Base-by-base conservation (phyloP, 2,797 vertebrate species). In the Botia kubotai region DNA sequence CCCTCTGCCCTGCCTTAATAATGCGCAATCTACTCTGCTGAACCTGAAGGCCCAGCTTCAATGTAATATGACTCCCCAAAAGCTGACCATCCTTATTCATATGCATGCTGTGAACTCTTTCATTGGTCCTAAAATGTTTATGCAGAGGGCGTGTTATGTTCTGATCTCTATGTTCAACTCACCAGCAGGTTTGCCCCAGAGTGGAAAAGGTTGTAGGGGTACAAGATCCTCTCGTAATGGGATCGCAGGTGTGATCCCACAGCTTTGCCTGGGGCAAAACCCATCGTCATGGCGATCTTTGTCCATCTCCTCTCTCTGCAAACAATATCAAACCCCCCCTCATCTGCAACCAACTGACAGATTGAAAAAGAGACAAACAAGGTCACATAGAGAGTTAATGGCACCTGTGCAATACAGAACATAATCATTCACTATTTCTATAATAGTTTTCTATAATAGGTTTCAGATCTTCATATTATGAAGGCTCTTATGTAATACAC, bases 281-380 rank as follows among this genome's bases (percentile, higher is more conserved):
- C 97, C 98, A 99, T 98, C 79, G 92, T 94, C 6, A 95, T 93
- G 46, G 97, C 97, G 83, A 99, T 98, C 92, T 95, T 97, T 83
- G 98, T 98, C 98, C 98, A 99, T 89, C 95, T 96, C 84, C 98
- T 95, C 10, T 99, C 98, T 86, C 92, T 96, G 87, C 97, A 98
- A 75, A 98, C 96, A 0, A 94, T 83, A 77, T 98, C 96, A 88
- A 99, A 99, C 21, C 98, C 98, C 21, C 98, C 98, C 90, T 98
- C 96, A n/a, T 99, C 98, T 82, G 94, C 94, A 77, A 99, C 98
- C 85, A 98, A 93, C 98, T 99, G 58, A 50, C 58, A 58, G 2
- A 83, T 7, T 17, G 53, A 72, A 39, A 78, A 6, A 48, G 6
- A 58, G 3, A 46, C 86, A 0, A 23, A 83, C 66, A 84, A 8